Evolutionary conservation across 2,113 vertebrate genomes (phyloP), one percentile per base, ranked within the genome.

Genomic region (Echinops telfairi): DNA sequence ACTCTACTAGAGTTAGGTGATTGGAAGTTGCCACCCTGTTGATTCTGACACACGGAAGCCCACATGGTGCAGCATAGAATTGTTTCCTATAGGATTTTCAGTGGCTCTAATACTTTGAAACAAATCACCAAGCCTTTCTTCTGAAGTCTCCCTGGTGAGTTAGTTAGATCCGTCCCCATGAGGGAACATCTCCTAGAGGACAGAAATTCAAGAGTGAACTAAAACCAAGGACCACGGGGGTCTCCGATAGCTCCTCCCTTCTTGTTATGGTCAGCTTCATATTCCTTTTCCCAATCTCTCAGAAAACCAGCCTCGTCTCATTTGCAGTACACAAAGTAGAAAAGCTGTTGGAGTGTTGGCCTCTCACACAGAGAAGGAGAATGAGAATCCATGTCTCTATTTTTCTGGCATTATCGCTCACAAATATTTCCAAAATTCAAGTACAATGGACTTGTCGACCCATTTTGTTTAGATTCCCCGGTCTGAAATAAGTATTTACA

Each of bases 361-460:
- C 3, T 96, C 85, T 89, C 47, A 95, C 47, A 47, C 43, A 91
- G 19, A 93, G 73, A 77, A 75, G 84, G 25, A n/a, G 85, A 53
- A 53, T 10, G 47, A 53, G 47, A 6, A 20, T 76, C 11, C 4
- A 0, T 57, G 71, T 77, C 38, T 79, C 80, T 83, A 14, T 19
- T 31, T 60, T 38, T 76, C 31, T 86, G 36, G 71, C 11, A 47
- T 60, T 47, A 64, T 20, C 29, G 76, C 58, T 57, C 20, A 90
- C 15, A 77, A 77, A 84, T 83, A 66, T 6, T 76, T 75, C 57
- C 31, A 27, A 66, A 90, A 70, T 83, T 83, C 57, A 36, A 89
- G 3, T 33, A 29, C 10, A 86, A 20, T 43, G 15, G 17, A 15
- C 80, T 17, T 36, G 38, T 60, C 71, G 64, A 6, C 12, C 33